phyloP scores from a whole-genome alignment of 1,140 invertebrate species.

The Hetaerina americana region DNA sequence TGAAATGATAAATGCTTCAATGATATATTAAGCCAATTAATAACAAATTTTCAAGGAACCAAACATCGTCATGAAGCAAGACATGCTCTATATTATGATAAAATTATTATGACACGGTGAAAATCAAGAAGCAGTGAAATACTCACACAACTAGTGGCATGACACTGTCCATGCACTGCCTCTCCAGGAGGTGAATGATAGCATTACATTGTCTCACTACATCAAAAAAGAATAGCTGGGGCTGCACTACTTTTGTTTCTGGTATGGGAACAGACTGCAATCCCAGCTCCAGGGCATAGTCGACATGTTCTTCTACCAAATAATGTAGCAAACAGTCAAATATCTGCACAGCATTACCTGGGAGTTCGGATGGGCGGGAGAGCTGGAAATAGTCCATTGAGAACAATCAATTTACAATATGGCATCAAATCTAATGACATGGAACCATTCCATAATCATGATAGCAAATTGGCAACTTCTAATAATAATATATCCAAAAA shows the following conservation, averaged over 20 bases:
- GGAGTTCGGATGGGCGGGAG: conserved; percentile 64
- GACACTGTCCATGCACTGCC: conserved; percentile 82
- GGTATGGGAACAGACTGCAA: conserved; percentile 82
- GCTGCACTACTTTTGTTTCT: conserved; percentile 66
- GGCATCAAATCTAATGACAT: too few relatives aligned
- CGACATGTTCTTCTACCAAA: conserved; percentile 83
- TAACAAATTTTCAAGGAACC: neutral
- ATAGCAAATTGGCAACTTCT: neutral
- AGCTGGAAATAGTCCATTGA: conserved; percentile 40
- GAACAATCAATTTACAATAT: neutral
- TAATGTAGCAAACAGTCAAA: conserved; percentile 79
- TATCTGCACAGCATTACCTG: conserved; percentile 68
- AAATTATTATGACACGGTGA: neutral
- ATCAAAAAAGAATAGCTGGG: conserved; percentile 86
- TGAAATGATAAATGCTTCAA: conserved; percentile 8
- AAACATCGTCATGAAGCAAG: conserved; percentile 7
- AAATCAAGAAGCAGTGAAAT: neutral
- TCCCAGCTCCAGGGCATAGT: conserved; percentile 90
- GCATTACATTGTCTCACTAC: conserved; percentile 89
- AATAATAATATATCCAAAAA: too few relatives aligned
- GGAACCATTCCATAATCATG: neutral
- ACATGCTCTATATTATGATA: too few relatives aligned
- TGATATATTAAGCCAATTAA: neutral
- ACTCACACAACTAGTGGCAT: conserved; percentile 75
- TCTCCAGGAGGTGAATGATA: conserved; percentile 90